Percentiles rank a stretch among this genome's conserved stretches.
Conservation (phyloP, 2,888 invertebrate species). For the Lathronympha strigana region DNA sequence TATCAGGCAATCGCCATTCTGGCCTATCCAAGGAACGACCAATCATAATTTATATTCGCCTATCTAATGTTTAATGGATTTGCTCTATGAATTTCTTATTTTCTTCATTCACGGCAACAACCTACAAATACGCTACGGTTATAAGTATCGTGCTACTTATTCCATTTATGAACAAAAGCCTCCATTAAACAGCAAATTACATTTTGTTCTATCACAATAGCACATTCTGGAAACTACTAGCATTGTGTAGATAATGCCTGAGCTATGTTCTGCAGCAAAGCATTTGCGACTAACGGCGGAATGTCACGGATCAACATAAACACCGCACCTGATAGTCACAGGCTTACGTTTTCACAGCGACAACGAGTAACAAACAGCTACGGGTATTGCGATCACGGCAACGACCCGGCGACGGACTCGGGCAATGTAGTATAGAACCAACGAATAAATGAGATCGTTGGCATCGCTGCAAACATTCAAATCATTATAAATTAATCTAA, state of each 20-base stretch:
- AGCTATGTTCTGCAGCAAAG: conserved; percentile 49
- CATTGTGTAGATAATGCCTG: conserved; percentile 38
- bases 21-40: conserved; percentile 67
- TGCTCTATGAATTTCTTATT: conserved; percentile 67
- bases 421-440: conserved; percentile 20
- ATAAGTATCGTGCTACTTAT: background rate
- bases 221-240: conserved; percentile 51
- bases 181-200: conserved; percentile 45
- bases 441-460: conserved; percentile 9
- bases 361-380: conserved; percentile 45
- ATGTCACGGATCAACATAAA: conserved; percentile 55
- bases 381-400: conserved; percentile 41
- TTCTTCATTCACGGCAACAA: conserved; percentile 58
- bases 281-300: conserved; percentile 59
- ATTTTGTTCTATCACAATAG: conserved; percentile 59
- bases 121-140: background rate
- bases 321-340: conserved; percentile 47
- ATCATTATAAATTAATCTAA: background rate
- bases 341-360: conserved; percentile 41
- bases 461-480: background rate
- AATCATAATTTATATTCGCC: conserved; percentile 69
- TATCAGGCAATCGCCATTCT: conserved; percentile 72
- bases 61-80: conserved; percentile 65
- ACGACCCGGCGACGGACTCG: background rate
- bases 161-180: conserved; percentile 22